Evolutionary conservation across 2,888 invertebrate genomes (phyloP), one percentile per base, ranked within the genome.

Genomic region (Phorcus lineatus): DNA sequence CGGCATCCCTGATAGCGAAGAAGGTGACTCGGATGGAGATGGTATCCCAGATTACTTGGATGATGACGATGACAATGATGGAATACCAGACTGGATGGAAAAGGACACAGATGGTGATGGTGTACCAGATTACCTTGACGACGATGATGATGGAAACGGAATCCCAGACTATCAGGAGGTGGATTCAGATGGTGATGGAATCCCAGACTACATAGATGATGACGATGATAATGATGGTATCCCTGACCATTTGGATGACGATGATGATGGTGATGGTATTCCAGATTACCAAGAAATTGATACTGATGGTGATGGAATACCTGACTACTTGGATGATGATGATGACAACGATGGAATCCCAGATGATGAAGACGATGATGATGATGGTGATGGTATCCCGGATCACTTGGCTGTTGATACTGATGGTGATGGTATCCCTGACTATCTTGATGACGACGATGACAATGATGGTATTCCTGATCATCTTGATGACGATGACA

Each of bases 401-500:
- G 91, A 91, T 80, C 28, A 88, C 77, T 77, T 83, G 7, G 89
- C 90, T 57, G 81, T 87, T 67, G 91, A 90, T 76, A 78, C 82
- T 31, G 90, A 90, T 79, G 87, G 88, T 22, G 90, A 91, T 79
- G 91, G 91, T 0, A 88, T 91, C 57, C 90, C 88, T 19, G 87
- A 88, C 53, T 79, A 87, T 70, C 55, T 84, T 11, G 90, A 91
- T 53, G 81, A 86, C 52, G 88, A 88, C 81, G 88, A 86, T 57
- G 89, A 91, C 70, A 86, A 86, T 31, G 91, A 91, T 82, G 91
- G 91, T 9, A 90, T 92, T 40, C 91, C 90, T 9, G 91, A 91
- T 82, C 55, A 85, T 80, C 28, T 86, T 7, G 91, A 91, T 66
- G 80, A 88, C 31, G 91, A 91, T 80, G 87, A 83, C 62, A 88